Evolutionary conservation across 2,797 vertebrate genomes (phyloP).

Genomic region (Myotis planiceps): DNA sequence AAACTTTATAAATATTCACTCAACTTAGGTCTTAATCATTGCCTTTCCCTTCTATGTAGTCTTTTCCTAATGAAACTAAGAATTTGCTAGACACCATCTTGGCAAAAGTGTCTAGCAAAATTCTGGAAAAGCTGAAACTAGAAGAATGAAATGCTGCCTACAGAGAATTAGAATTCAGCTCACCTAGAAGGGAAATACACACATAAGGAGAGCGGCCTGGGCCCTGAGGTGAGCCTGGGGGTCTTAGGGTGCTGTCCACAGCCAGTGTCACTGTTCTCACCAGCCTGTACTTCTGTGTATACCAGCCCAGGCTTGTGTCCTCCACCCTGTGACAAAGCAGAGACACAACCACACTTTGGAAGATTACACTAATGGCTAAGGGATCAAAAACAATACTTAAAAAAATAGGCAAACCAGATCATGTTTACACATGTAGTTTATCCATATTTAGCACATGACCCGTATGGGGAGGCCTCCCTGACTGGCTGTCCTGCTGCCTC

Average conservation of each 20-base stretch:
- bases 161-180: neutral
- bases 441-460: neutral
- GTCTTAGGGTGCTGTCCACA: neutral
- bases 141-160: neutral
- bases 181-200: neutral
- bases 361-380: neutral
- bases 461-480: neutral
- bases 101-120: neutral
- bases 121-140: neutral
- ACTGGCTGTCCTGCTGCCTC: neutral
- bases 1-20: neutral
- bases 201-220: fast-evolving
- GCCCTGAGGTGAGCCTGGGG: neutral
- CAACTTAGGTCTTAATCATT: neutral
- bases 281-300: neutral
- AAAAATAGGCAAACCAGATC: neutral
- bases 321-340: neutral
- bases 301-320: neutral
- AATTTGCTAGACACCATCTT: neutral
- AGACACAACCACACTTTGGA: neutral
- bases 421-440: neutral
- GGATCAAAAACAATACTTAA: neutral
- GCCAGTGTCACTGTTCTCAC: neutral
- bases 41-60: neutral
- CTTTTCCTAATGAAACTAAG: neutral